Base-by-base conservation (phyloP, 92 coral and sea anemone genomes). In the Epizoanthus rinbou region DNA sequence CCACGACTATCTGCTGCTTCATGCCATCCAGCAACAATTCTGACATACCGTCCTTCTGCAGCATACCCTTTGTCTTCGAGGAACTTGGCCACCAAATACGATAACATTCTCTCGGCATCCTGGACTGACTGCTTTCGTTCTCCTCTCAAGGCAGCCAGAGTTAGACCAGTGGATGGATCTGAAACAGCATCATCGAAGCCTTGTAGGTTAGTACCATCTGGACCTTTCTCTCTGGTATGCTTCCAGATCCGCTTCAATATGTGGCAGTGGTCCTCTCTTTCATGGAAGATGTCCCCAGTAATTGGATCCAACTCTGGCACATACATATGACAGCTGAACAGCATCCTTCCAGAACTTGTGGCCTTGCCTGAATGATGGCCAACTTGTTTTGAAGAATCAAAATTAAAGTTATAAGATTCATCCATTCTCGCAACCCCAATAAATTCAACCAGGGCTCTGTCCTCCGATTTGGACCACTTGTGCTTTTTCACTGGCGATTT, bases 1-100 rank as follows among this genome's bases (percentile, higher is more conserved):
- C 92, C 92, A 14, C 97, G 45, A 0, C 97, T 92, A 85, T 92
- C 94, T 15, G 92, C 92, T 13, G 91, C 94, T 52, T 90, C 90
- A 53, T 92, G 93, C 93, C 96, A 89, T 3, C 96, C 96, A 21
- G 93, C 93, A 18, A 92, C 90, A 11, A 59, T 87, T 28, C 62
- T 43, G 4, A 91, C 86, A 63, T 86, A 91, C 0, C 21, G 62
- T 6, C 69, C 95, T 54, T 92, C 91, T n/a, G 0, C 31, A 5
- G 57, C 68, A 63, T 91, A 89, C 0, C 86, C 86, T 13, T 86
- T 87, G 1, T 92, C 83, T 3, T 16, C 6, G 37, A 89, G 75
- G 22, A 89, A 91, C 41, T 74, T 86, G 1, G 88, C 67, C 7
- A 91, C 92, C 25, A 83, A 81, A 19, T 31, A 89, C 6, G 92